phyloP scores from a whole-genome alignment of 2,888 invertebrate species.

The Drosophila helvetica region DNA sequence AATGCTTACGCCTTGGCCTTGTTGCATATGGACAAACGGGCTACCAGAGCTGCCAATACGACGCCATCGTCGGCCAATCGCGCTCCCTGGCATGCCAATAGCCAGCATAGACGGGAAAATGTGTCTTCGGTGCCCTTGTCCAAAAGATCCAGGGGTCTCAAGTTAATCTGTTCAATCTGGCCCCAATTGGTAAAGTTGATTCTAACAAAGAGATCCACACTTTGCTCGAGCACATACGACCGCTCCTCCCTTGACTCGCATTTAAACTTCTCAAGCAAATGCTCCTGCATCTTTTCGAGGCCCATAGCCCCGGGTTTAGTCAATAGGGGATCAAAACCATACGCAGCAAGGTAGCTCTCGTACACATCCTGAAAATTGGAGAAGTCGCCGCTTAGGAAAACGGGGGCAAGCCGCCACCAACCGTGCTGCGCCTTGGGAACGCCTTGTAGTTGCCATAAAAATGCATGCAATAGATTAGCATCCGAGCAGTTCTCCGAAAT shows the following conservation, averaged over 20 bases:
- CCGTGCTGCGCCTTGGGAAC: constrained; percentile 53
- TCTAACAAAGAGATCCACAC: constrained; percentile 59
- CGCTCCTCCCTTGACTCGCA: constrained; percentile 53
- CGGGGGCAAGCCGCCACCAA: constrained; percentile 62
- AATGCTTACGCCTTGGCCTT: constrained; percentile 38
- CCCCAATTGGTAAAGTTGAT: constrained; percentile 42
- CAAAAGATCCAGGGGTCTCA: constrained; percentile 55
- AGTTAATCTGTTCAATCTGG: constrained; percentile 33
- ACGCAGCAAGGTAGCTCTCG: constrained; percentile 47
- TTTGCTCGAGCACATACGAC: constrained; percentile 50
- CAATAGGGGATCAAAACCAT: constrained; percentile 42
- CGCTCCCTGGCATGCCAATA: background rate
- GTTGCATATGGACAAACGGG: constrained; percentile 12
- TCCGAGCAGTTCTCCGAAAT: background rate
- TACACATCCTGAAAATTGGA: constrained; percentile 6
- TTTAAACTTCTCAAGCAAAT: constrained; percentile 46
- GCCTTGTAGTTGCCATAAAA: constrained; percentile 33
- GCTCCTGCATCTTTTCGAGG: constrained; percentile 19
- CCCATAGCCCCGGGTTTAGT: constrained; percentile 1
- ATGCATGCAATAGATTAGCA: background rate
- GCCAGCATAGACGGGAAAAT: constrained; percentile 24
- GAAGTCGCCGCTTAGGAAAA: constrained; percentile 32
- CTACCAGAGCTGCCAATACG: constrained; percentile 45
- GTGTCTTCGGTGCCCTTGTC: constrained; percentile 59
- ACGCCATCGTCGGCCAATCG: constrained; percentile 34